Base-by-base conservation (phyloP, 2,113 vertebrate species). In the Thymallus thymallus region DNA sequence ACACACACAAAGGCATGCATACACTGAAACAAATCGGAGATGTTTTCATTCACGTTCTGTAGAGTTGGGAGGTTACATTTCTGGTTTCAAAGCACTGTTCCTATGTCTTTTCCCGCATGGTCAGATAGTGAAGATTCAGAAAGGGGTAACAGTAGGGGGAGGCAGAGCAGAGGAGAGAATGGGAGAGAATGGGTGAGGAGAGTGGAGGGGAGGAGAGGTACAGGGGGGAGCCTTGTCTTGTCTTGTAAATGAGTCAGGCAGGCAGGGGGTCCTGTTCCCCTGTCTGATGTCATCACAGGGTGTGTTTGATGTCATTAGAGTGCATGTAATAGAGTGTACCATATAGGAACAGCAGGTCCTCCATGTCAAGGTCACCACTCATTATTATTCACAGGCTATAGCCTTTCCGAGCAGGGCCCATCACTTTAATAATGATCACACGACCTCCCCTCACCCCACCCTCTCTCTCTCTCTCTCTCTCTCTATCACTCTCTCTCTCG, bases 331-430 rank as follows among this genome's bases (percentile, higher is more conserved):
- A 66, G 60, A 71, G 64, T 79, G 82, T 13, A 18, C 46, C 46
- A 16, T 51, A 51, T 4, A 51, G 48, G 48, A 51, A 51, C 16
- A 51, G 80, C 77, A 80, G 82, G 80, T 60, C 85, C 20, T 60
- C 56, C 81, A 76, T 72, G 79, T 89, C 89, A 89, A 91, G 90
- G 91, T 90, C 86, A 88, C 66, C 62, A 65, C 63, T 64, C 77
- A 88, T 87, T 85, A 82, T 84, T 86, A 88, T 87, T 89, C 88
- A 84, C 68, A 74, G 72, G 72, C 74, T 80, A 73, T 58, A 75
- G 35, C 35, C 35, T 41, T 41, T 41, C 51, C 68, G 51, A 55
- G 4, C 20, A 12, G 71, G 63, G 73, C 78, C 80, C 68, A 73
- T 29, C 60, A 30, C 78, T 80, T 75, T 62, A 64, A 71, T 71